phyloP scores from a whole-genome alignment of 2,888 invertebrate genomes.

The Anaspis maculata region DNA sequence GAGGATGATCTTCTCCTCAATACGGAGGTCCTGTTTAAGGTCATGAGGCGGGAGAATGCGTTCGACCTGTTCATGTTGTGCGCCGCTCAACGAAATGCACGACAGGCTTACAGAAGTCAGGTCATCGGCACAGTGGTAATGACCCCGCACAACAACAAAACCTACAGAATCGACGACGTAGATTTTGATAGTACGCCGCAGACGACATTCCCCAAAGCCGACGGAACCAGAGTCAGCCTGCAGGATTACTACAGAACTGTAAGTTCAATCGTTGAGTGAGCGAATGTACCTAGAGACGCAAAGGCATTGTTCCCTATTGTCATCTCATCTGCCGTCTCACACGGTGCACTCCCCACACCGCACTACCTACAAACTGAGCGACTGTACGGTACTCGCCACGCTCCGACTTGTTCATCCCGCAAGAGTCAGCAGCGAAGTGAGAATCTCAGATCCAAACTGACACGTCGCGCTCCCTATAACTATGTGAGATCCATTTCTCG shows the following conservation, averaged over 20 bases:
- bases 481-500: too few relatives aligned
- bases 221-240: constrained; percentile 48
- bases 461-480: too few relatives aligned
- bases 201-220: constrained; percentile 52
- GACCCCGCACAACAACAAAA: constrained; percentile 70
- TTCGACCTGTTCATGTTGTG: constrained; percentile 54
- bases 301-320: too few relatives aligned
- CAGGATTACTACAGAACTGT: constrained; percentile 57
- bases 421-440: too few relatives aligned
- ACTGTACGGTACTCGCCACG: too few relatives aligned
- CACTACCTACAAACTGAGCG: too few relatives aligned
- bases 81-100: constrained; percentile 33
- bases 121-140: constrained; percentile 58
- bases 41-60: constrained; percentile 69
- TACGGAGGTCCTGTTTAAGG: constrained; percentile 74
- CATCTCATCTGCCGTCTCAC: too few relatives aligned
- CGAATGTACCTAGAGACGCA: too few relatives aligned
- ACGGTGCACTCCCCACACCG: too few relatives aligned
- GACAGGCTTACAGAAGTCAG: constrained; percentile 36
- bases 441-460: too few relatives aligned
- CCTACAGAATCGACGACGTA: constrained; percentile 67
- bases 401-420: too few relatives aligned
- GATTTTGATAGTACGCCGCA: constrained; percentile 53
- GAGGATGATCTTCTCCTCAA: constrained; percentile 71
- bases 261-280: too few relatives aligned